These are phyloP conservation scores for Patella caerulea DNA, from an alignment of 2,888 invertebrate genomes.

Conservation along the genomic window DNA sequence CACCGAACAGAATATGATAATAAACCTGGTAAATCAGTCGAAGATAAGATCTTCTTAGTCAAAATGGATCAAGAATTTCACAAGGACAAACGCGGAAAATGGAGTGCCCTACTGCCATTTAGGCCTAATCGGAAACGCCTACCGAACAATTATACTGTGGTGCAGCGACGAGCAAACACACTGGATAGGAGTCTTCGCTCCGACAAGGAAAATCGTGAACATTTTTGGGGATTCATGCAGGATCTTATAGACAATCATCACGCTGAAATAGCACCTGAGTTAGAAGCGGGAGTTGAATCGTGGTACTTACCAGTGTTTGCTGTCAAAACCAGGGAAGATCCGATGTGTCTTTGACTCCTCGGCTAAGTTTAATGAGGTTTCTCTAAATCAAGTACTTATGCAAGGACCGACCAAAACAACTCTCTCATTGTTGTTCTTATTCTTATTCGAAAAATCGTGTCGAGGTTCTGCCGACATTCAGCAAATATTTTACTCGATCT, in stretches of 20 bases:
- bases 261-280: too few species aligned
- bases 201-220: conserved; percentile 17
- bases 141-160: conserved; percentile 30
- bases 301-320: conserved; percentile 38
- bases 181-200: conserved; percentile 14
- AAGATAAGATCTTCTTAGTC: too few species aligned
- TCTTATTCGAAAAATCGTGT: conserved; percentile 28
- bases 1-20: too few species aligned
- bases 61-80: too few species aligned
- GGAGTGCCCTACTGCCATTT: too few species aligned
- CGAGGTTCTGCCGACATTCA: conserved; percentile 35
- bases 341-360: conserved; percentile 36
- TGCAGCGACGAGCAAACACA: conserved; percentile 21
- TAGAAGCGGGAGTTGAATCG: not conserved
- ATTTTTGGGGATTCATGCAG: conserved; percentile 18
- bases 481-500: conserved; percentile 41
- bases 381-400: conserved; percentile 31
- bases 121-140: too few species aligned
- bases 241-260: too few species aligned
- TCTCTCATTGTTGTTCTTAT: conserved; percentile 36
- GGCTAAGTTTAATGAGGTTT: conserved; percentile 26
- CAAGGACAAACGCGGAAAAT: too few species aligned
- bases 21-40: conserved; percentile 19
- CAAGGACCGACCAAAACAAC: conserved; percentile 37
- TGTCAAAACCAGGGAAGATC: conserved; percentile 33